Percentiles rank a stretch among this genome's conserved stretches.
Evolutionary conservation across 2,113 vertebrate species (phyloP).

Genomic region (Dendrocopos noguchii): DNA sequence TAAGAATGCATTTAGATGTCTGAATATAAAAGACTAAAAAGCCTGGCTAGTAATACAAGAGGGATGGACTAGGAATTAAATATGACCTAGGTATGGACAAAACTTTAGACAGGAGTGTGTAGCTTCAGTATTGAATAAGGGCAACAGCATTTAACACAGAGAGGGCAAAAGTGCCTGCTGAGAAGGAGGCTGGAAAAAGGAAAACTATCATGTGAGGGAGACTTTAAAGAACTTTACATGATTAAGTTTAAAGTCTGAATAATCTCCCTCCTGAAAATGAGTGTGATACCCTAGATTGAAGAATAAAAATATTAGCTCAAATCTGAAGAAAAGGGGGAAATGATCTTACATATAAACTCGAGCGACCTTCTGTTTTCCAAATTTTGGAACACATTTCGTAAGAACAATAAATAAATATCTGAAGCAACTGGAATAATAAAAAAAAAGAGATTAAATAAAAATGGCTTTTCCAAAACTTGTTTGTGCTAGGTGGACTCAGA

Average conservation of each 20-base stretch:
- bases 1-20: neutral
- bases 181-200: neutral
- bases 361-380: neutral
- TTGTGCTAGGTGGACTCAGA: neutral
- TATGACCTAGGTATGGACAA: neutral
- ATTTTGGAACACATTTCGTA: neutral
- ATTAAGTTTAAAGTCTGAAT: neutral
- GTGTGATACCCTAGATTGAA: neutral
- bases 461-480: neutral
- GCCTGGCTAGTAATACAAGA: neutral
- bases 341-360: neutral
- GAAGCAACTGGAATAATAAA: neutral
- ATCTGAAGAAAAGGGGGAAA: neutral
- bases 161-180: neutral
- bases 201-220: neutral
- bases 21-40: neutral
- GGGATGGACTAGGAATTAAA: neutral
- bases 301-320: neutral
- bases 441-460: neutral
- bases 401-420: neutral
- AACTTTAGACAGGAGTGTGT: neutral
- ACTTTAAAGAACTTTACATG: neutral
- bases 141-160: neutral
- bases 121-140: neutral
- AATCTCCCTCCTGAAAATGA: neutral